A percentile compares a stretch with the other conserved stretches of the same genome.
Evolutionary conservation across 2,113 vertebrate genomes (phyloP).

Genomic region (Boulengerochromis microlepis): DNA sequence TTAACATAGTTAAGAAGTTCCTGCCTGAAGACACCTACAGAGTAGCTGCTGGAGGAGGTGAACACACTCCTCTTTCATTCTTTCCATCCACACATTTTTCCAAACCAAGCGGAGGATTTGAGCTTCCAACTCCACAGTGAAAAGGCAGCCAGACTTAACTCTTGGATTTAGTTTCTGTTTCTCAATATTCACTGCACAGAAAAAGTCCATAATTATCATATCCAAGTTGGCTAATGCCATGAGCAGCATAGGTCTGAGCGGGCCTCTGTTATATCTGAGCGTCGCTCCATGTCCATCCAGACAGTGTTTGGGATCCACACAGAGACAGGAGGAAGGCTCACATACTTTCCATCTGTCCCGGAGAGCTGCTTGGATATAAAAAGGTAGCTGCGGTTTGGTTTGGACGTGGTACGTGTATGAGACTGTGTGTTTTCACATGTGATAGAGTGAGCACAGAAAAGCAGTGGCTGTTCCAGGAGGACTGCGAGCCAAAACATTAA

Average conservation of each 20-base stretch:
- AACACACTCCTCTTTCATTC: neutral
- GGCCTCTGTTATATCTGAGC: neutral
- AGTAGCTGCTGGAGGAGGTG: neutral
- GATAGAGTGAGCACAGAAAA: conserved; percentile 4
- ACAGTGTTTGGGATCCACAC: neutral
- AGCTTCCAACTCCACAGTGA: neutral
- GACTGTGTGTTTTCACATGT: conserved; percentile 5
- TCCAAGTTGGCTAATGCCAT: neutral
- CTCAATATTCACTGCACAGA: neutral
- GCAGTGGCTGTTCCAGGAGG: conserved; percentile 24
- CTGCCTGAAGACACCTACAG: neutral
- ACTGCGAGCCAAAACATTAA: conserved; percentile 13
- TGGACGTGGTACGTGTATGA: neutral
- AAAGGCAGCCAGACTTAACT: neutral
- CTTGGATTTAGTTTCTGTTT: neutral
- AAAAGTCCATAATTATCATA: neutral
- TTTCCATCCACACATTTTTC: conserved; percentile 44
- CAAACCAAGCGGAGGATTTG: neutral
- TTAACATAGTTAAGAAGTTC: neutral
- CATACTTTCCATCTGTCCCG: conserved; percentile 35
- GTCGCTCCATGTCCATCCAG: neutral
- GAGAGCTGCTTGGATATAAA: neutral
- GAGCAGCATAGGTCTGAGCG: neutral
- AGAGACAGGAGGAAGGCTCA: neutral
- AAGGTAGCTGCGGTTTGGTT: conserved; percentile 34